phyloP scores from a whole-genome alignment of 2,888 invertebrate species.

The Cepaea hortensis region DNA sequence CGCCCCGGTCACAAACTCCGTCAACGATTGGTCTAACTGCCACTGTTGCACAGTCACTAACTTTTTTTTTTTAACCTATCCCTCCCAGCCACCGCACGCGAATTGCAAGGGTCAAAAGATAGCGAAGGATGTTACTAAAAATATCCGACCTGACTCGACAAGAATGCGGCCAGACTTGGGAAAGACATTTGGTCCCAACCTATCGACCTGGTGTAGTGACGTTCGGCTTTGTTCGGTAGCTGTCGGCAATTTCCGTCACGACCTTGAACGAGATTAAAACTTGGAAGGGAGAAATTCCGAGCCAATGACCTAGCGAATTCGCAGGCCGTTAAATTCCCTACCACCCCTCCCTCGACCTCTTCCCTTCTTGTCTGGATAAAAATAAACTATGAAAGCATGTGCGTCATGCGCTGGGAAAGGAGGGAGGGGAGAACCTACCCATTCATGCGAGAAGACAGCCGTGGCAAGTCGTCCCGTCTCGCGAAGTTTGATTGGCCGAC shows the following conservation, averaged over 20 bases:
- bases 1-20: no score
- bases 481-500: conserved; percentile 41
- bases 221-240: neutral
- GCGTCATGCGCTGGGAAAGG: conserved; percentile 31
- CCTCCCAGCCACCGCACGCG: no score
- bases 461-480: conserved; percentile 18
- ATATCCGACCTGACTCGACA: no score
- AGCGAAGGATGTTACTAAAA: no score
- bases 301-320: conserved; percentile 32
- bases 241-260: conserved; percentile 21
- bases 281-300: conserved; percentile 8
- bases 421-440: neutral
- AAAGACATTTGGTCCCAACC: neutral
- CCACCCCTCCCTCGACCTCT: neutral
- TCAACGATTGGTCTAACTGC: no score
- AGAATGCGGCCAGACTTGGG: no score
- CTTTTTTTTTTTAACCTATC: no score
- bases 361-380: neutral
- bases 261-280: conserved; percentile 25
- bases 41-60: no score
- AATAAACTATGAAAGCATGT: conserved; percentile 9
- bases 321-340: neutral
- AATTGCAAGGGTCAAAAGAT: no score
- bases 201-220: conserved; percentile 1
- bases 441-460: conserved; percentile 31